phyloP scores from a whole-genome alignment of 2,113 vertebrate genomes.

The Macaca nemestrina region DNA sequence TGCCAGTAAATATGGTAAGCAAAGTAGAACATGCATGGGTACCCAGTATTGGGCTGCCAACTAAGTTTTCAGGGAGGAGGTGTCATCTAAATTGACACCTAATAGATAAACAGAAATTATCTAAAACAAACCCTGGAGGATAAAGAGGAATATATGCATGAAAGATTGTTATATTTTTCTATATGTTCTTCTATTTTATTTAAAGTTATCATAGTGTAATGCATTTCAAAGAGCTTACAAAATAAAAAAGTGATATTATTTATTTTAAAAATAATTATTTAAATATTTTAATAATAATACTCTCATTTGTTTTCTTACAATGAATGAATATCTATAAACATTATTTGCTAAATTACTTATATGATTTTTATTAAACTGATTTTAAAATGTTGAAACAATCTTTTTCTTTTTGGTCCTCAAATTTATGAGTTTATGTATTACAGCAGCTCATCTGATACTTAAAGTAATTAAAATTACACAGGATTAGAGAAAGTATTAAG shows the following conservation, averaged over 20 bases:
- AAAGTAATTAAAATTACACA: neutral
- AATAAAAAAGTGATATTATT: neutral
- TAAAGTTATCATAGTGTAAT: neutral
- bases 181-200: neutral
- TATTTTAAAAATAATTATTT: neutral
- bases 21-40: rapidly evolving
- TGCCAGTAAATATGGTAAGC: neutral
- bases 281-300: neutral
- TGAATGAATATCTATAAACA: neutral
- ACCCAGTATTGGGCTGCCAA: neutral
- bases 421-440: neutral
- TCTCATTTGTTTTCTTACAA: neutral
- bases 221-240: neutral
- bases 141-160: neutral
- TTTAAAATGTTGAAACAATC: neutral
- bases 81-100: neutral
- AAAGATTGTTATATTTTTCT: neutral
- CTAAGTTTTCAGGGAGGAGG: neutral
- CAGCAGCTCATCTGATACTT: neutral
- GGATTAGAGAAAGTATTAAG: neutral
- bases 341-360: neutral
- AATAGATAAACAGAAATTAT: neutral
- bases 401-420: neutral
- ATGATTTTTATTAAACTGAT: neutral
- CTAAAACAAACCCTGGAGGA: neutral